Base-by-base conservation (phyloP, 2,113 vertebrate species). In the Pan paniscus region DNA sequence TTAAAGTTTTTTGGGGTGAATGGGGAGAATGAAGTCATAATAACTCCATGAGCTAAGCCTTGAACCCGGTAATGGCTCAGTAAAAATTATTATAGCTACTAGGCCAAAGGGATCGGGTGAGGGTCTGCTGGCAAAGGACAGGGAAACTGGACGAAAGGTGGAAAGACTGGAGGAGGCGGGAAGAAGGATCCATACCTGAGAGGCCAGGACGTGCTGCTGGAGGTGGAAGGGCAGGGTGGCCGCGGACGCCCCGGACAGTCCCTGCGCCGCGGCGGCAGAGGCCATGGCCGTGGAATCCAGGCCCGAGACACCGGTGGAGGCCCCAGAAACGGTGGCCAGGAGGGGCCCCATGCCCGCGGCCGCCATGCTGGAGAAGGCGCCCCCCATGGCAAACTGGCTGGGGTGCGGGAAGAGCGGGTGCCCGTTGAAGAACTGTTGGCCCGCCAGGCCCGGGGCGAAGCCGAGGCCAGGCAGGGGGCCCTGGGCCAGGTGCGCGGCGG, bases 181-280 rank as follows among this genome's bases (percentile, higher is more conserved):
- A 3, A 22, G 43, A 1, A 7, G 48, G 22, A 3, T 9, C 8
- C 46, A 98, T 99, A 99, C 99, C 99, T 99, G 99, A 0, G 99
- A 99, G 86, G 99, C 99, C 98, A 99, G 98, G 97, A 99, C 99
- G 20, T 99, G 99, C 97, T 99, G 99, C 98, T 99, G 99, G 96
- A 99, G 99, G 98, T 99, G 99, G 97, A 99, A 99, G 43, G 99
- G 99, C 93, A 99, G 97, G 84, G 99, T 99, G 17, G 99, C 98
- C 0, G 99, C 98, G 0, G 98, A 99, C 1, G 99, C 98, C 85
- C 99, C 99, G 1, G 99, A 98, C 92, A 99, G 98, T 98, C 99
- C 99, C 96, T 99, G 99, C 32, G 99, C 98, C 6, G 99, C 98
- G 0, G 99, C 99, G 0, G 99, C 99, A 4, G 99, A 99, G 98